Base-by-base conservation (phyloP, 2,113 vertebrate species). In the Brachypodius melanocephalos region DNA sequence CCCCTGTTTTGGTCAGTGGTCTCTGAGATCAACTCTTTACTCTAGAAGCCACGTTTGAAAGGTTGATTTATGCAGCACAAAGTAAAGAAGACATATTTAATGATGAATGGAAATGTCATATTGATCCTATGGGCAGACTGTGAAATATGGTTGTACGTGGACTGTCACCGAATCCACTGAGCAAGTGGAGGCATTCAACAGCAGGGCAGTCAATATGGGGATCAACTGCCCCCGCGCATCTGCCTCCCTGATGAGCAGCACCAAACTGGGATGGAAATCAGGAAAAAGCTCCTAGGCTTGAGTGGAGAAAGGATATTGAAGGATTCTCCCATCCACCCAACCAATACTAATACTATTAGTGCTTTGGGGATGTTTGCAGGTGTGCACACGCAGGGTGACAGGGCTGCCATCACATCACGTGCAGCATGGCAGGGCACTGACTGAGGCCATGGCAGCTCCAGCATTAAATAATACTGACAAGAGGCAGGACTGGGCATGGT, bases 81-180 rank as follows among this genome's bases (percentile, higher is more conserved):
- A 97, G 93, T 78, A 95, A 95, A 91, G 95, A 94, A 69, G 96
- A 96, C 95, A 86, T 90, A 90, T 96, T 96, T 96, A 96, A 94
- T 96, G 97, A 96, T 17, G 59, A 94, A 93, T 97, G 95, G 95
- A 96, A 97, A 95, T 94, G 93, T 96, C 95, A 86, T 96, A 97
- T 97, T 95, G 97, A 97, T 97, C 94, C 87, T 71, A 85, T 88
- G 94, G 95, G 88, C 89, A 92, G 72, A 73, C 85, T 94, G 92
- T 94, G 94, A 97, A 97, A 97, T 96, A 97, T 28, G 66, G 68
- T 57, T 18, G 29, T 85, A 88, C 71, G 66, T 2, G 4, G 66
- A 71, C 90, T 96, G 96, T 77, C 24, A 11, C 88, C 54, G 26
- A 92, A 89, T 43, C 77, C 79, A 59, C 85, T 4, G 6, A 89